Base-by-base conservation (phyloP, 2,888 invertebrate species). In the Caenorhabditis auriculariae region DNA sequence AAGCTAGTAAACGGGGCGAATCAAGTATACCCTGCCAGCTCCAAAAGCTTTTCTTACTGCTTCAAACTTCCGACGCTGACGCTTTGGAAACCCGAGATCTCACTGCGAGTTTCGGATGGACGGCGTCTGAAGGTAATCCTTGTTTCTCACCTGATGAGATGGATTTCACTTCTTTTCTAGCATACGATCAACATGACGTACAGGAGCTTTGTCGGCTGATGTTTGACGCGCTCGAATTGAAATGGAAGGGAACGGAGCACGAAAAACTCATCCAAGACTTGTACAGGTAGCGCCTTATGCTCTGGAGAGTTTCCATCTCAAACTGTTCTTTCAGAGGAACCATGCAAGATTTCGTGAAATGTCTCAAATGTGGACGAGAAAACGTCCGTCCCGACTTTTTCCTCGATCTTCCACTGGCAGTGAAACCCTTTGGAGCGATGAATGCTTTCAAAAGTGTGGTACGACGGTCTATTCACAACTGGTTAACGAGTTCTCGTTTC, bases 151-250 rank as follows among this genome's bases (percentile, higher is more conserved):
- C n/a, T n/a, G n/a, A n/a, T n/a, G n/a, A n/a, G n/a, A n/a, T n/a
- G n/a, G n/a, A n/a, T n/a, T n/a, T n/a, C n/a, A n/a, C n/a, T n/a
- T n/a, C n/a, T 32, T 27, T 52, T 73, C 9, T 68, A 84, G 90
- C 90, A 0, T 91, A 91, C 90, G 90, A 91, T 75, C 92, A 92
- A 79, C 92, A 92, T 80, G 92, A 92, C 81, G 90, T 92, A 48
- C 91, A 92, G 82, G 91, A 92, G 82, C 84, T 92, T 52, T 91
- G 90, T 80, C 86, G 91, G 42, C 90, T 91, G 7, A 91, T 92
- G 90, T 91, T 92, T 82, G 91, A 92, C 82, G 91, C 91, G 0
- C 83, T 92, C 43, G 91, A 91, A 81, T 88, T 88, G 70, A 90
- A 89, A 76, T 90, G 91, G 83, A 88, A 89, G 71, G 64, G 60